A percentile compares a stretch with the other conserved stretches of the same genome.
phyloP scores from a whole-genome alignment of 2,113 vertebrate genomes.

The Galemys pyrenaicus region DNA sequence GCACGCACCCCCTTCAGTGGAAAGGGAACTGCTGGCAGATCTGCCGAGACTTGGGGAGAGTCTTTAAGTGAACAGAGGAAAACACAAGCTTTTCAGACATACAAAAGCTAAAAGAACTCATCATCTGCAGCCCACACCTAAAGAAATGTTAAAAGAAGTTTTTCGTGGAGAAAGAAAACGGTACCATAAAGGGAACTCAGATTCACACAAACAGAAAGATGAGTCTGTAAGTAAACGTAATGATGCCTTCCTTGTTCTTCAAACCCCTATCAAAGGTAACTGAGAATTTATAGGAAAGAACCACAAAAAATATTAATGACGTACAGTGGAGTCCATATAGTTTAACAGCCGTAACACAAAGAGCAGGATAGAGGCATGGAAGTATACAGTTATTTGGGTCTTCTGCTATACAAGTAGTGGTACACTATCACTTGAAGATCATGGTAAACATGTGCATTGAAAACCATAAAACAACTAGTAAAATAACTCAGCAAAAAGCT shows the following conservation, averaged over 20 bases:
- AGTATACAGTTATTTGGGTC: accelerated
- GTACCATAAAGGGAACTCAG: not conserved
- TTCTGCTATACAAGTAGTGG: not conserved
- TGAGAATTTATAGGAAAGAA: not conserved
- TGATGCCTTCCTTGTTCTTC: not conserved
- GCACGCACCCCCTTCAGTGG: conserved; percentile 81
- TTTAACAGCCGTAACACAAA: not conserved
- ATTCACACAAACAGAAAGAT: no score
- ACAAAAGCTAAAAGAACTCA: not conserved
- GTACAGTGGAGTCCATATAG: not conserved
- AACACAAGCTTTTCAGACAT: not conserved
- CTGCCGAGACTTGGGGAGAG: conserved; percentile 87
- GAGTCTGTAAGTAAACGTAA: no score
- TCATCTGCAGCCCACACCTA: not conserved
- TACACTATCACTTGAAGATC: not conserved
- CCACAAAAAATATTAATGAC: not conserved
- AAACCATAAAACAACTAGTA: not conserved
- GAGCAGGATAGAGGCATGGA: not conserved
- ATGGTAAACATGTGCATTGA: not conserved
- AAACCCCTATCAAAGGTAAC: not conserved
- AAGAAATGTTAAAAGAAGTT: not conserved
- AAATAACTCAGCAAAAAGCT: not conserved
- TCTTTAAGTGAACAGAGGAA: conserved; percentile 57
- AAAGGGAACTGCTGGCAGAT: conserved; percentile 84
- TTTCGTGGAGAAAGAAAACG: not conserved